Base-by-base conservation (phyloP, 2,888 invertebrate genomes). In the Tolmerus cingulatus region DNA sequence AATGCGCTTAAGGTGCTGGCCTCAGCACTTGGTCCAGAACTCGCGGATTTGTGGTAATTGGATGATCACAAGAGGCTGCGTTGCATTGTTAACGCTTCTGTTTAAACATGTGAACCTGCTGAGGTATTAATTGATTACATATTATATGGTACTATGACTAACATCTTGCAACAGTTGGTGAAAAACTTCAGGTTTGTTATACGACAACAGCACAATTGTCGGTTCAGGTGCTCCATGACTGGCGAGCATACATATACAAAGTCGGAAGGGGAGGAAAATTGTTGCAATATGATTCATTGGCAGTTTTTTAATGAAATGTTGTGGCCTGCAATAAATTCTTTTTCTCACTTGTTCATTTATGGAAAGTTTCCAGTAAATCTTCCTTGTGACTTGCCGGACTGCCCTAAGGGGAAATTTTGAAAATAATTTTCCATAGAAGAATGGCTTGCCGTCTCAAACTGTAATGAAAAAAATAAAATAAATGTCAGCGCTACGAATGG, bases 91-190 rank as follows among this genome's bases (percentile, higher is more conserved):
- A 84, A 23, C 82, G 66, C 66, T 84, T n/a, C 43, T 66, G 66
- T n/a, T 66, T 84, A 30, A 66, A 66, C 37, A 84, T 84, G 66
- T 46, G 66, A 84, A 84, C 37, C 40, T 84, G n/a, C 66, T 37
- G n/a, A 84, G 66, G 66, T 84, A 84, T 84, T 84, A 84, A 84
- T 84, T 84, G 82, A 84, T 84, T 84, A 66, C 66, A 27, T 66
- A 9, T 84, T 55, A 55, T 19, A n/a, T n/a, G n/a, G n/a, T n/a
- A 23, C 37, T 57, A 1, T 40, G 37, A 86, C 74, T 86, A 34
- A 74, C 74, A 1, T 27, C 66, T 66, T 66, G 23, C 66, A 66
- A 66, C 66, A 12, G 66, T 66, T 66, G 66, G 23, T 23, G 9
- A 4, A 66, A 66, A 66, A 66, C 12, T 66, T 66, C 8, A 1